These are phyloP conservation scores for Diploscapter pachys DNA, from an alignment of 1,140 invertebrate species.

Conservation along the genomic window DNA sequence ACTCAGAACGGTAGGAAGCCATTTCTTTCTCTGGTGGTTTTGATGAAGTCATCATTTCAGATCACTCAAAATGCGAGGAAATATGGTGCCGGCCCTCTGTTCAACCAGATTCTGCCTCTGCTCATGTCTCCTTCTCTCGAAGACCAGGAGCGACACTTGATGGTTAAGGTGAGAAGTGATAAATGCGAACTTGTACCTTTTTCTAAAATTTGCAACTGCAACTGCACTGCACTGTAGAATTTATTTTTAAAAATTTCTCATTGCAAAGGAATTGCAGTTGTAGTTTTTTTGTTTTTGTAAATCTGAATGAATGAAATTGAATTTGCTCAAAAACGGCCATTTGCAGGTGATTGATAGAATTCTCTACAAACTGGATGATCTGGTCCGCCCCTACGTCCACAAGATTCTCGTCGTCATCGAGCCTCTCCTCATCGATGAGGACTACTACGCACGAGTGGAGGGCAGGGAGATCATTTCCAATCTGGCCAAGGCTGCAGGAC, in stretches of 20 bases:
- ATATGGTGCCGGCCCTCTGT: slow-evolving; percentile 94
- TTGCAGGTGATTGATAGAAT: slow-evolving; percentile 86
- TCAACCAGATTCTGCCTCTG: slow-evolving; percentile 96
- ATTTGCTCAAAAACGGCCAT: neutral
- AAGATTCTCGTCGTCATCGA: slow-evolving; percentile 98
- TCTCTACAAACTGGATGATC: slow-evolving; percentile 95
- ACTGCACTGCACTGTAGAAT: neutral
- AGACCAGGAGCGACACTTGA: slow-evolving; percentile 95
- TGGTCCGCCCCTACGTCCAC: slow-evolving; percentile 97
- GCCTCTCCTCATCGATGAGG: slow-evolving; percentile 96
- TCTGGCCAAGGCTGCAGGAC: slow-evolving; percentile 96
- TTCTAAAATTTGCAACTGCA: neutral
- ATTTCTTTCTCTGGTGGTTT: neutral
- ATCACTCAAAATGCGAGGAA: slow-evolving; percentile 98
- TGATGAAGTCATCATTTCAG: slow-evolving; percentile 29
- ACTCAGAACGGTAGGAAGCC: slow-evolving; percentile 70
- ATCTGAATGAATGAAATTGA: neutral
- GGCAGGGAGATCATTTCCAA: slow-evolving; percentile 98
- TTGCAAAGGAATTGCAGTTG: neutral
- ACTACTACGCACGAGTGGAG: slow-evolving; percentile 98
- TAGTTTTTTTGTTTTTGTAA: neutral
- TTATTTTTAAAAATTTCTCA: neutral
- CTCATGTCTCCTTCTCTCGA: slow-evolving; percentile 98
- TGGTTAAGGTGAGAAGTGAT: slow-evolving; percentile 74
- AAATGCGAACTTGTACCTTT: neutral